phyloP scores from a whole-genome alignment of 2,113 vertebrate genomes.

The Centropus bengalensis region DNA sequence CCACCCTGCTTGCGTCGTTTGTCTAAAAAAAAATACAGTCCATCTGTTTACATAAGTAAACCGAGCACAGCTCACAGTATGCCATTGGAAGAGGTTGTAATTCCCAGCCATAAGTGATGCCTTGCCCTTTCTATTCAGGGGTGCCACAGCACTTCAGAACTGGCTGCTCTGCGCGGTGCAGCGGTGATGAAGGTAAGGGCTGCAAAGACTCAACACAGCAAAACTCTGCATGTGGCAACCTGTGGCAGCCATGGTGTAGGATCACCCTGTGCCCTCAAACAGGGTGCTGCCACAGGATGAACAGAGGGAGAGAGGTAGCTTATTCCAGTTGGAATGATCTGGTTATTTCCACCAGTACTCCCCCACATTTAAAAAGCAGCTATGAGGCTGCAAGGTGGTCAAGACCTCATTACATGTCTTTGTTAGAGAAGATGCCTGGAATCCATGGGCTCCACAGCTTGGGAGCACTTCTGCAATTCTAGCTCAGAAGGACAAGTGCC shows the following conservation, averaged over 20 bases:
- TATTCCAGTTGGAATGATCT: neutral
- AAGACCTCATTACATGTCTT: neutral
- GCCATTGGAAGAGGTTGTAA: neutral
- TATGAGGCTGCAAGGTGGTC: neutral
- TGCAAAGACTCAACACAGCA: neutral
- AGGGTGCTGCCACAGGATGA: neutral
- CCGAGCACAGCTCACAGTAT: neutral
- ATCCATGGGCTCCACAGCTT: rapidly evolving
- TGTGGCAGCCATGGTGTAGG: rapidly evolving
- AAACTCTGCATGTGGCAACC: neutral
- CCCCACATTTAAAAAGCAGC: neutral
- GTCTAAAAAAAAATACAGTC: neutral
- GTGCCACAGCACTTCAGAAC: neutral
- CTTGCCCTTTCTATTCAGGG: neutral
- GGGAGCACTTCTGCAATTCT: neutral
- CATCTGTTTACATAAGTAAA: neutral
- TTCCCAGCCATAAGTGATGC: neutral
- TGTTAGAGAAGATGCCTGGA: neutral
- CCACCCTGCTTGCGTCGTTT: neutral
- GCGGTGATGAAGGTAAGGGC: neutral
- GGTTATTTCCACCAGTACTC: neutral
- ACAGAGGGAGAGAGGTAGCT: neutral
- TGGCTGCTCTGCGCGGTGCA: neutral
- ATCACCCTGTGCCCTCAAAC: neutral
- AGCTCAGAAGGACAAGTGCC: neutral